Conservation (phyloP, 2,113 vertebrate genomes). For the Cyrtonyx montezumae region DNA sequence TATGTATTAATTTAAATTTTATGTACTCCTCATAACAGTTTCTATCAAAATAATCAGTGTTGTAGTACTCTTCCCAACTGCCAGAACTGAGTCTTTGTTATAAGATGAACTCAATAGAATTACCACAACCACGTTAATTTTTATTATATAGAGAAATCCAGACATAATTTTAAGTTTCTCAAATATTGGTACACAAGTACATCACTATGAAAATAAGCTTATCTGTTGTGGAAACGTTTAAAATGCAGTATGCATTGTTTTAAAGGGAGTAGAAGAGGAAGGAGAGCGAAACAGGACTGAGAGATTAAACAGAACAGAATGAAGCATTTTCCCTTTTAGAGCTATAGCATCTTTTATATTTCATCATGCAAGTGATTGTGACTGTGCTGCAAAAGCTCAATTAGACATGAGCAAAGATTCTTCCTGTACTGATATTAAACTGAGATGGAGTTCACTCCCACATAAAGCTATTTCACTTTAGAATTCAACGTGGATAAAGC, state of each 20-base stretch:
- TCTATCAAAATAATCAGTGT: background rate
- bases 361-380: background rate
- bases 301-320: background rate
- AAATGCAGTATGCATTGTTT: background rate
- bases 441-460: slow-evolving; percentile 34
- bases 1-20: too few relatives aligned
- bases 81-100: background rate
- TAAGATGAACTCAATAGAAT: background rate
- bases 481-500: slow-evolving; percentile 46
- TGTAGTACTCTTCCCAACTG: background rate
- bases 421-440: slow-evolving; percentile 33
- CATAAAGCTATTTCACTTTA: slow-evolving; percentile 39
- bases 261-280: background rate
- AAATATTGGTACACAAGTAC: background rate
- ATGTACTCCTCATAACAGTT: background rate
- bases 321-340: slow-evolving; percentile 8
- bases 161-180: background rate
- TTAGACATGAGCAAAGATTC: slow-evolving; percentile 42
- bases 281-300: background rate
- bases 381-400: slow-evolving; percentile 39
- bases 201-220: background rate
- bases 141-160: background rate
- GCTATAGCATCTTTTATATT: slow-evolving; percentile 5
- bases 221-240: background rate
- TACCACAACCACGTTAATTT: background rate